Evolutionary conservation across 2,797 vertebrate genomes (phyloP).

Genomic region (Sitta carolinensis): DNA sequence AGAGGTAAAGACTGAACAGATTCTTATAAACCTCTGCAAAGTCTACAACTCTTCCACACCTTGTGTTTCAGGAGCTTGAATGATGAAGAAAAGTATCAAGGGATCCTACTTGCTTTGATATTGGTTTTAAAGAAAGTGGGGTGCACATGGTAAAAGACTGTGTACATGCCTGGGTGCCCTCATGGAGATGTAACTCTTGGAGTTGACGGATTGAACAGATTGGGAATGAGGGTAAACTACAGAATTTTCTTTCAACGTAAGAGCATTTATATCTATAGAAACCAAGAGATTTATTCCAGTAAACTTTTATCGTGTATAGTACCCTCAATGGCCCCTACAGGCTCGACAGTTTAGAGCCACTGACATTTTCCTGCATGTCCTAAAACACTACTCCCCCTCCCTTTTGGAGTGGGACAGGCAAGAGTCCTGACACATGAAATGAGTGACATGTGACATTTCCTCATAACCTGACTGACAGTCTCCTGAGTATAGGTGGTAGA

Average conservation of each 20-base stretch:
- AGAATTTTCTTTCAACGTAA: not conserved
- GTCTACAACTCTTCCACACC: not conserved
- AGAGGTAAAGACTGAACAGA: not conserved
- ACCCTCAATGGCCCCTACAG: not conserved
- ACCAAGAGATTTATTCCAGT: not conserved
- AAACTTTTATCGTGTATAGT: not conserved
- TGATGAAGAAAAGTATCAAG: not conserved
- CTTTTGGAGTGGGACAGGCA: rapidly evolving
- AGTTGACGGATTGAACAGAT: not conserved
- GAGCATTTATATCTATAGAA: not conserved
- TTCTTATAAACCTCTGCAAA: not conserved
- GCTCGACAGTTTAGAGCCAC: not conserved
- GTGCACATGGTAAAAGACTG: not conserved
- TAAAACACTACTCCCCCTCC: not conserved
- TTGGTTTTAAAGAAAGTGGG: not conserved
- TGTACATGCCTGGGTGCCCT: rapidly evolving
- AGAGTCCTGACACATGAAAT: not conserved
- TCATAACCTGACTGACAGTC: not conserved
- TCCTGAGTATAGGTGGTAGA: not conserved
- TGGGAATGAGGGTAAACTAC: not conserved
- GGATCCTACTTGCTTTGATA: not conserved
- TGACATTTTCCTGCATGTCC: not conserved
- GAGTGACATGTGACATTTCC: not conserved
- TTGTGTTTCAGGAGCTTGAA: not conserved
- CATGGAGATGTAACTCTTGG: not conserved